Evolutionary conservation across 37 sponge, comb jelly and placozoan species (phyloP), one percentile per base, ranked within the genome.

Genomic region (Cliona cf. orientalis): DNA sequence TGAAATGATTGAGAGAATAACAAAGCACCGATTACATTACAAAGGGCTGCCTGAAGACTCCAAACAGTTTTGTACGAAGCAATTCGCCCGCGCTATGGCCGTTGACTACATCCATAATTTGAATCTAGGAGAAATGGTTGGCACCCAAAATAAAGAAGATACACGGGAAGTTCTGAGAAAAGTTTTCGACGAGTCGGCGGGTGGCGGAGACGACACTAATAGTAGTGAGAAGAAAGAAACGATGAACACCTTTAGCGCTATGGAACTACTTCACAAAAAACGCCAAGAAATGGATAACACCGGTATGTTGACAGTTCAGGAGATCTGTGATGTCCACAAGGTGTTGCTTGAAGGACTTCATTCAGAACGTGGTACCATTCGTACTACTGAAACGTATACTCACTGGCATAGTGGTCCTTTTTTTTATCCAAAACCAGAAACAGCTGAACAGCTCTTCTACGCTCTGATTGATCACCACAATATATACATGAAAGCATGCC

Each of bases 391-490:
- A 2, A 78, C 34, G 56, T 88, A 82, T 58, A 82, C 89, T 0
- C 33, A 2, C 35, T 71, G 76, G 41, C 61, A 81, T 14, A 58
- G 43, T 12, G 65, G 58, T 3, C 36, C 39, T 38, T 77, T 58
- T 41, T n/a, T n/a, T n/a, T 88, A 88, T 34, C 83, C 83, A 25
- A 32, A 69, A 35, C 69, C 82, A 14, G 36, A 49, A 5, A 25
- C 31, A 2, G 76, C 56, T 1, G 89, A 82, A 55, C 17, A 46
- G 7, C 46, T 59, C 29, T 76, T 88, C 46, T 88, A 75, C 36
- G 2, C 61, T 22, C 26, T 75, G 9, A 42, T 88, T 35, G 89
- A 88, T 75, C 83, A 59, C 39, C 89, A 88, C 81, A 76, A 82
- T 53, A 46, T 69, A 5, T 67, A 67, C 53, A 76, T 88, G 77